phyloP scores from a whole-genome alignment of 2,797 vertebrate species.

The Parotocinclus haroldoi region DNA sequence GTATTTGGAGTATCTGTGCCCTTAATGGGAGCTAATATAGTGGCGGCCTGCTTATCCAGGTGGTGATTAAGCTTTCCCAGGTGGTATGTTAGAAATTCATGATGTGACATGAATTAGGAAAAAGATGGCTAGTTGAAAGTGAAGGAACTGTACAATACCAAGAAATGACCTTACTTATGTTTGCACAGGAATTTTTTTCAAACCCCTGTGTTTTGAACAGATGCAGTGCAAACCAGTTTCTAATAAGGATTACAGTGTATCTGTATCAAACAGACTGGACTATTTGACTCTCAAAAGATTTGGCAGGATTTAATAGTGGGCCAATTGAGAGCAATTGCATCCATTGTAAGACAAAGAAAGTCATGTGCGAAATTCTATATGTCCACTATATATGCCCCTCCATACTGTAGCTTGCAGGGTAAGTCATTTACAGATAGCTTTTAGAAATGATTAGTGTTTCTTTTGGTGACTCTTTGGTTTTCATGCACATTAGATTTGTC shows the following conservation, averaged over 20 bases:
- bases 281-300: constrained; percentile 24
- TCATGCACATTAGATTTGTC: constrained; percentile 12
- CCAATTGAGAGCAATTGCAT: constrained; percentile 28
- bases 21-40: too few relatives aligned
- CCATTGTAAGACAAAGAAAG: not conserved
- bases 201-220: not conserved
- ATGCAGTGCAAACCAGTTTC: too few relatives aligned
- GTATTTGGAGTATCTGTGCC: too few relatives aligned
- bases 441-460: constrained; percentile 1
- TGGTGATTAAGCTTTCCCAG: too few relatives aligned
- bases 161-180: too few relatives aligned
- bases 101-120: too few relatives aligned
- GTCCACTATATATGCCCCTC: constrained; percentile 4
- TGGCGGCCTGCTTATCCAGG: too few relatives aligned
- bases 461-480: not conserved
- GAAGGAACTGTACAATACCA: too few relatives aligned
- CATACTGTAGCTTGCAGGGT: not conserved
- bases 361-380: constrained; percentile 9
- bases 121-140: too few relatives aligned
- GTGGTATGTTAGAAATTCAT: too few relatives aligned
- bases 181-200: not conserved
- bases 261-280: constrained; percentile 12
- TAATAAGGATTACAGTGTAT: constrained; percentile 23
- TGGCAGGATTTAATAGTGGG: constrained; percentile 22
- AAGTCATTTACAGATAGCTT: constrained; percentile 1